Evolutionary conservation across 2,797 vertebrate species (phyloP), one percentile per base, ranked within the genome.

Genomic region (Diglossa cyanea): DNA sequence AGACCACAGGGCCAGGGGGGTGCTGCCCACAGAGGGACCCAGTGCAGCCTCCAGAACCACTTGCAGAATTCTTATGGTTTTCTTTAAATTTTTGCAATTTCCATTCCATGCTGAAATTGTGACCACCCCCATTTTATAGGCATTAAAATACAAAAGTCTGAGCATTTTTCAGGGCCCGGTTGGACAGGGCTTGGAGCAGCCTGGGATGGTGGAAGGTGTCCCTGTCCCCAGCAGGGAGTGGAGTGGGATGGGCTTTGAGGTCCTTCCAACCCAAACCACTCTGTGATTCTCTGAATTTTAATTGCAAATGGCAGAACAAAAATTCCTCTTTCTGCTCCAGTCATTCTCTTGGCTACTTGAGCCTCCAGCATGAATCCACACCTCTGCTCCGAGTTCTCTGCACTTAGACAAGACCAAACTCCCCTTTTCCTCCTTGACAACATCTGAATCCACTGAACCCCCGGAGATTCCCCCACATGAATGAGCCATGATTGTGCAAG

Each of bases 401-500:
- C 57, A 21, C 26, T 50, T 2, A 12, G 40, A 20, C 53, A 33
- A 20, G 45, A 57, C 37, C 72, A 57, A 61, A 44, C 28, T 45
- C 60, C 58, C 25, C 7, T 1, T 88, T 70, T 63, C 48, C 55
- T 63, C 76, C 21, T 3, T 18, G 71, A 30, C 45, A 61, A 3
- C 24, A 16, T 10, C 21, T 7, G 9, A 35, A 58, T 3, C 21
- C 24, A 3, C 2, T 3, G 47, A 78, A 9, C 17, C 28, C 35
- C 70, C 57, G 2, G 39, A 4, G 21, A 7, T 51, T 37, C 45
- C 74, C 74, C 58, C 4, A 12, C 13, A 5, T 25, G 13, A 33
- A 10, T 7, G 23, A 72, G 15, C 57, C 23, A 7, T 0, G 15
- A 21, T 6, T 5, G 14, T 4, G 11, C 0, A 5, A 45, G 37